phyloP scores from a whole-genome alignment of 2,888 invertebrate species.

The Macropis europaea region DNA sequence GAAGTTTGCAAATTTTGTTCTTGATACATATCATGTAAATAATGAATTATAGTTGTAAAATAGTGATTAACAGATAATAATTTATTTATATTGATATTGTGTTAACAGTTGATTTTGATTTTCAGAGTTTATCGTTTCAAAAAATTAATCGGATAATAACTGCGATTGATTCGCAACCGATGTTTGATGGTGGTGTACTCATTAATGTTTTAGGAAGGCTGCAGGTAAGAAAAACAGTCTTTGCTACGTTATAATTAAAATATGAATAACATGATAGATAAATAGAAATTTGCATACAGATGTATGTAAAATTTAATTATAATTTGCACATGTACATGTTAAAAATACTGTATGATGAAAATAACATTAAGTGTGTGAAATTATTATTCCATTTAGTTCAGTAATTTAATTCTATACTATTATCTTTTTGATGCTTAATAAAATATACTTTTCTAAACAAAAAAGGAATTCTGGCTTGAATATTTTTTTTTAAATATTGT shows the following conservation, averaged over 20 bases:
- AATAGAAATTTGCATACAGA: conserved; percentile 7
- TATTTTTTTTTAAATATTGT: conserved; percentile 1
- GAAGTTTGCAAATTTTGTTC: no score
- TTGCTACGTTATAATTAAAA: not conserved
- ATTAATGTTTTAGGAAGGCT: conserved; percentile 97
- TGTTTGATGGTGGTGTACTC: conserved; percentile 97
- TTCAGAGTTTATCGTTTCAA: conserved; percentile 94
- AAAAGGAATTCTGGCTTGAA: not conserved
- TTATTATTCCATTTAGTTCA: conserved; percentile 61
- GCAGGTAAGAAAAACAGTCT: conserved; percentile 85
- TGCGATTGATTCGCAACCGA: conserved; percentile 98
- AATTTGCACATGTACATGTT: not conserved
- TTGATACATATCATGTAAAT: no score
- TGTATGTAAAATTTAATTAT: conserved; percentile 17
- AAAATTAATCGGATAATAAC: conserved; percentile 96
- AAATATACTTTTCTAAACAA: not conserved
- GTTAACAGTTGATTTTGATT: conserved; percentile 11
- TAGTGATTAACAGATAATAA: not conserved
- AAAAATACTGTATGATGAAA: not conserved
- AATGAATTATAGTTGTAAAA: no score
- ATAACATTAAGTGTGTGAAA: conserved; percentile 1
- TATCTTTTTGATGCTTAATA: not conserved
- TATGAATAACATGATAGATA: not conserved
- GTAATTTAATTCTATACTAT: conserved; percentile 54
- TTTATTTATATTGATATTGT: not conserved